Evolutionary conservation across 53 echinoderm and acorn worm species (phyloP).

Genomic region (Crossaster papposus): DNA sequence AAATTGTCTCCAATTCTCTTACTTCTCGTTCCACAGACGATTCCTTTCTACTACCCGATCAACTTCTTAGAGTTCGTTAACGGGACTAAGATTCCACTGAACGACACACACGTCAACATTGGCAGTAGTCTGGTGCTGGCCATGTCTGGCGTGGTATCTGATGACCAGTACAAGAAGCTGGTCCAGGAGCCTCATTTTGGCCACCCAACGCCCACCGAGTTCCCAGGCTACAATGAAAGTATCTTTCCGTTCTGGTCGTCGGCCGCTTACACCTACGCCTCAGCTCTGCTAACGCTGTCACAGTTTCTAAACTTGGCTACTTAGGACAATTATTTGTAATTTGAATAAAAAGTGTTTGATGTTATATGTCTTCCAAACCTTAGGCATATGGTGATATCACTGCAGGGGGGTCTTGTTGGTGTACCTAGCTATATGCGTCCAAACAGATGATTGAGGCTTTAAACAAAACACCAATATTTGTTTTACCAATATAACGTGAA

Average conservation of each 20-base stretch:
- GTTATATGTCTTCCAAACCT: too few species aligned
- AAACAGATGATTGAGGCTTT: too few species aligned
- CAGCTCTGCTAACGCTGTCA: conserved; percentile 8
- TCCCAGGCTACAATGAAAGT: conserved; percentile 28
- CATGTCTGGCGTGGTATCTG: conserved; percentile 10
- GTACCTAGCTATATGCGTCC: too few species aligned
- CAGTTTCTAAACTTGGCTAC: conserved; percentile 37
- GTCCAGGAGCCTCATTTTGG: conserved; percentile 27
- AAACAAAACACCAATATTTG: too few species aligned
- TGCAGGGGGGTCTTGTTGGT: too few species aligned
- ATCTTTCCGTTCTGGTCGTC: conserved; percentile 46
- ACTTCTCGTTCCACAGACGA: conserved; percentile 3
- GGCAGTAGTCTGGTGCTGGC: conserved; percentile 11
- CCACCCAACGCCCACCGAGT: conserved; percentile 17
- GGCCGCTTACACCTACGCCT: conserved; percentile 42
- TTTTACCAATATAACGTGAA: too few species aligned
- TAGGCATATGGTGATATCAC: too few species aligned
- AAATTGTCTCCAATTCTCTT: neutral
- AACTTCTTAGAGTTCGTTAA: conserved; percentile 48
- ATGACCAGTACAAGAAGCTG: conserved; percentile 33
- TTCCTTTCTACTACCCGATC: conserved; percentile 38
- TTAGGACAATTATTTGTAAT: neutral
- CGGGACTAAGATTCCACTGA: conserved; percentile 53
- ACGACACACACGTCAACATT: conserved; percentile 13
- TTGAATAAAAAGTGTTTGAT: too few species aligned